phyloP scores from a whole-genome alignment of 92 coral and sea anemone species.

The Palythoa grandis region DNA sequence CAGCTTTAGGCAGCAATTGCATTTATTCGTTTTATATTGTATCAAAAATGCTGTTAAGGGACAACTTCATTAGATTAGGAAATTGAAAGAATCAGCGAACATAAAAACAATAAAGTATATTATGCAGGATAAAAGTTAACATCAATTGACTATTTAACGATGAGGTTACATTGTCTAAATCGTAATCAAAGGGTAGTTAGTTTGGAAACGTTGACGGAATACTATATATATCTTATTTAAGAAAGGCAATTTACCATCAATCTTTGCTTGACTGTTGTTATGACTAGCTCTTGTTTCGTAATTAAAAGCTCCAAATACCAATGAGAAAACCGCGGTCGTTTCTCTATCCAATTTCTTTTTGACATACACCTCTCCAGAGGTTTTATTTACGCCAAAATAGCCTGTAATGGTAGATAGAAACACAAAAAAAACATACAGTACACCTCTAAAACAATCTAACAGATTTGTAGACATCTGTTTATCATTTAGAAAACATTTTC shows the following conservation, averaged over 20 bases:
- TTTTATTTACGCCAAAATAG: conserved; percentile 56
- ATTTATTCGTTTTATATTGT: too few relatives aligned
- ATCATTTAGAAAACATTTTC: too few relatives aligned
- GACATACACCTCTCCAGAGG: conserved; percentile 63
- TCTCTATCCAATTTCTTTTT: conserved; percentile 73
- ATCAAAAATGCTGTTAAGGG: too few relatives aligned
- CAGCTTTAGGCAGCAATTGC: too few relatives aligned
- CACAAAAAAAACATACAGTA: not conserved
- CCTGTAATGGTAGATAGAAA: conserved; percentile 44
- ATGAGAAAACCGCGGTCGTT: conserved; percentile 36
- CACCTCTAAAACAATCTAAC: not conserved
- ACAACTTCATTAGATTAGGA: too few relatives aligned
- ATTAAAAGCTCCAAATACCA: conserved; percentile 75
- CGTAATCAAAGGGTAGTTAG: too few relatives aligned
- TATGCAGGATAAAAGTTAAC: not conserved
- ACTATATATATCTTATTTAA: too few relatives aligned
- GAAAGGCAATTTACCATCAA: conserved; percentile 56
- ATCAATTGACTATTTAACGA: not conserved
- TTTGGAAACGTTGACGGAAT: too few relatives aligned
- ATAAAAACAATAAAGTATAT: not conserved
- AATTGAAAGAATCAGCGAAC: not conserved
- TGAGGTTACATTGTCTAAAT: too few relatives aligned
- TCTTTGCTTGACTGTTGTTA: conserved; percentile 57
- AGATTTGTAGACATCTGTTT: too few relatives aligned
- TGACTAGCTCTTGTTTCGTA: conserved; percentile 52